phyloP scores from a whole-genome alignment of 2,888 invertebrate genomes.

The Coenonympha arcania region DNA sequence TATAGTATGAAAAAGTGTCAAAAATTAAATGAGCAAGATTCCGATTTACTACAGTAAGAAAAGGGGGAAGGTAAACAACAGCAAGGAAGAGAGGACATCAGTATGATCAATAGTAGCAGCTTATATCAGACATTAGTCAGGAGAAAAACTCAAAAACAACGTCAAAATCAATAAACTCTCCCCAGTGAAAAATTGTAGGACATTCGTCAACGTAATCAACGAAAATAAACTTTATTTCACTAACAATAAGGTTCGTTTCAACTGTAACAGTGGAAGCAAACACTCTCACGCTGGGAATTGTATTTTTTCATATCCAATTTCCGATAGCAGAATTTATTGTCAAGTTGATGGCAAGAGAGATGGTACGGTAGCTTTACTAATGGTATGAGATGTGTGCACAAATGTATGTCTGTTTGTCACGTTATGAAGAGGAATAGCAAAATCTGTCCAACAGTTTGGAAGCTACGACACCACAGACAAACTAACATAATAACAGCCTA shows the following conservation, averaged over 20 bases:
- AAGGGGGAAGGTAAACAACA: too few species aligned
- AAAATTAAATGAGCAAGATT: too few species aligned
- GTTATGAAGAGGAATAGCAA: too few species aligned
- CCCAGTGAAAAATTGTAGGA: conserved; percentile 6
- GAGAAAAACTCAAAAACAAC: conserved; percentile 5
- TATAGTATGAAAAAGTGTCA: too few species aligned
- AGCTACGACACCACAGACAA: too few species aligned
- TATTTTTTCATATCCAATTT: conserved; percentile 51
- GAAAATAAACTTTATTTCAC: neutral
- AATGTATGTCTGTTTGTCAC: too few species aligned
- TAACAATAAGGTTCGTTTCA: neutral
- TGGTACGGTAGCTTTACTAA: neutral
- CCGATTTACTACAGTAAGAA: too few species aligned
- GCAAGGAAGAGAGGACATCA: neutral
- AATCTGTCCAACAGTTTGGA: too few species aligned
- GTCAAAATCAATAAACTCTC: conserved; percentile 12
- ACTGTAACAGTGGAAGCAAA: neutral
- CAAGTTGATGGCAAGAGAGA: neutral
- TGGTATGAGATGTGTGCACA: neutral
- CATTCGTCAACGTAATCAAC: neutral
- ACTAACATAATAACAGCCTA: too few species aligned
- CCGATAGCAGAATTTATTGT: conserved; percentile 39
- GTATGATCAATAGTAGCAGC: neutral
- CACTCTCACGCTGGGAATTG: conserved; percentile 32
- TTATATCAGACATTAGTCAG: conserved; percentile 2